Evolutionary conservation across 2,888 invertebrate genomes (phyloP), one percentile per base, ranked within the genome.

Genomic region (Apocheima hispidaria): DNA sequence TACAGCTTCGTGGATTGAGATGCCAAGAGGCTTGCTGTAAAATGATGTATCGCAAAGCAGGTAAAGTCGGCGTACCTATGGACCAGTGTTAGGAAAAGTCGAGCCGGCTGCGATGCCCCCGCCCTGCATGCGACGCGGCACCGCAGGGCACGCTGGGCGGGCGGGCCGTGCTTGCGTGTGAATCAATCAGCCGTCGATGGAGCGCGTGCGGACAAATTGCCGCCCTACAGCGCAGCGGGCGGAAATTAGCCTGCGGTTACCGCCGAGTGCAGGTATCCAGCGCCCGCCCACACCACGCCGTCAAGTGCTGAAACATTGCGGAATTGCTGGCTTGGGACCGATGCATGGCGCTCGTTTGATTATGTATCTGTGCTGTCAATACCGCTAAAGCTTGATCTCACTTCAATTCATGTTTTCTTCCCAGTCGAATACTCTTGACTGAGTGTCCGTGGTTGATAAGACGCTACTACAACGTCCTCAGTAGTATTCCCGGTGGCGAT

Each of bases 151-250:
- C 14, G 20, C 38, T 35, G 23, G 49, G 28, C 9, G 38, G 20
- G 12, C 52, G 10, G 30, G 10, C 30, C 10, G 14, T 2, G 36
- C 18, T 68, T 51, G 65, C 63, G 65, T 66, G 68, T 44, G 50
- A 40, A 48, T 63, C 65, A 57, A 59, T 63, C 63, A 52, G 59
- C 49, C 52, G 46, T 48, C 48, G 53, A 60, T 35, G 40, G 40
- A 10, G 40, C 20, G 38, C 38, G 38, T 40, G 40, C 20, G 40
- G 36, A 12, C 20, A 40, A 20, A n/a, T 12, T 18, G 20, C 40
- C 40, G 40, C 40, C 40, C 40, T 40, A 20, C 28, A 5, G 50
- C 26, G 14, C 16, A 2, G n/a, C 36, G n/a, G n/a, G n/a, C 58
- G 61, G 55, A 56, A 46, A 56, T 56, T 46, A 36, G 52, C 36